These are phyloP conservation scores for Pachyuromys duprasi DNA, from an alignment of 2,797 vertebrate genomes.

Conservation along the genomic window DNA sequence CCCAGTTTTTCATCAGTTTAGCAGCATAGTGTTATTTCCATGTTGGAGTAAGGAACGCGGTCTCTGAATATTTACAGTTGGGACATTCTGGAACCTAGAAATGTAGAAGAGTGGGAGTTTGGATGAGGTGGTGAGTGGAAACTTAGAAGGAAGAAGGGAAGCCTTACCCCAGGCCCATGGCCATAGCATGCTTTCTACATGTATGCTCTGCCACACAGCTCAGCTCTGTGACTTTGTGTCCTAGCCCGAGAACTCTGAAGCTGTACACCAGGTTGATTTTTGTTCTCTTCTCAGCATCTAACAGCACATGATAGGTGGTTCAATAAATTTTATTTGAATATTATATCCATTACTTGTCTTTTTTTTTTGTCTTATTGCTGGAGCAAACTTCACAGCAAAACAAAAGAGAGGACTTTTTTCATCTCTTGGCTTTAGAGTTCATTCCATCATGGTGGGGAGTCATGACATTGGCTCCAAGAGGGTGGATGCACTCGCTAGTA, in stretches of 20 bases:
- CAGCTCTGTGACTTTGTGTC: not conserved
- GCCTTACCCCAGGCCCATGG: too few species aligned
- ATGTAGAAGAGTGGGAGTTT: not conserved
- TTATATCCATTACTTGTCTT: not conserved
- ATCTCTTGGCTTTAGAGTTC: not conserved
- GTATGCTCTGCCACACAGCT: rapidly evolving
- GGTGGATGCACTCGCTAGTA: not conserved
- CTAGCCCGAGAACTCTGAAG: not conserved
- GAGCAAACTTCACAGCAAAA: not conserved
- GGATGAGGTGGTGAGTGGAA: not conserved
- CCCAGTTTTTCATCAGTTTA: not conserved
- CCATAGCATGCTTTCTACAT: rapidly evolving
- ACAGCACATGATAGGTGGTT: not conserved
- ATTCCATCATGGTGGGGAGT: too few species aligned
- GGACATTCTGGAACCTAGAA: not conserved
- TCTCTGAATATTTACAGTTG: not conserved
- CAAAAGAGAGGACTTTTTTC: not conserved
- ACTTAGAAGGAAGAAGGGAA: not conserved
- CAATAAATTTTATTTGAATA: not conserved
- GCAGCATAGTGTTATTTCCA: not conserved
- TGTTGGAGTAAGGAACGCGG: not conserved
- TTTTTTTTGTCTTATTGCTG: too few species aligned
- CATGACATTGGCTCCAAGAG: not conserved
- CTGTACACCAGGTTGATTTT: rapidly evolving
- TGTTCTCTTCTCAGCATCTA: not conserved